Evolutionary conservation across 2,888 invertebrate genomes (phyloP), one percentile per base, ranked within the genome.

Genomic region (Augochlorella aurata): DNA sequence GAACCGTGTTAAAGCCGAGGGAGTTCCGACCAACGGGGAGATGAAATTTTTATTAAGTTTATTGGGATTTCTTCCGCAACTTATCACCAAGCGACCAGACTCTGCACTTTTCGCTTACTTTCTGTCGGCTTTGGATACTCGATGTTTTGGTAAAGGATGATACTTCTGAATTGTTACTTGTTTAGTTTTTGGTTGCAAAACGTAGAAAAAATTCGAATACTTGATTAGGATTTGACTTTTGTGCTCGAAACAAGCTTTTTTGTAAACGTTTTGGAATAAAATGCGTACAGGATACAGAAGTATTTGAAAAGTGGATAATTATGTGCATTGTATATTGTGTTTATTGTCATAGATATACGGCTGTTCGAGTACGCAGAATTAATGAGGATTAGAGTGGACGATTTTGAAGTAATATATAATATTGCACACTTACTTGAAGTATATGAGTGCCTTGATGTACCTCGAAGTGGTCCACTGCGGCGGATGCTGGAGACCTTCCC

Each of bases 361-460:
- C 10, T n/a, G 5, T 66, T 66, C 45, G 45, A 38, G 14, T 12
- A 44, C 45, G 18, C 38, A 65, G 0, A 45, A 44, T 65, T 12
- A 45, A 44, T 21, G 5, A 7, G 61, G 18, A 63, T 38, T 63
- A 10, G 18, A 38, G 29, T 61, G 16, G 24, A 16, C 8, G 1
- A 9, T 8, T 8, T 66, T 45, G 54, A 24, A 14, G 12, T 18
- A 12, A 10, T 16, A 14, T 14, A 44, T n/a, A 5, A 5, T 45
- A 67, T 54, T n/a, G 18, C n/a, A 8, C 5, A 61, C 70, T 94
- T 94, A 98, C 98, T 97, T 99, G 99, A 89, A 99, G 95, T 94
- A 99, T 98, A 94, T 99, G 99, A 87, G 98, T 99, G 93, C 99
- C 99, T 94, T 99, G 98, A 94, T 98, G 98, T 93, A 98, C 97